A percentile compares a stretch with the other conserved stretches of the same genome.
These are phyloP conservation scores for Drepanosiphum platanoidis DNA, from an alignment of 2,888 invertebrate species.

Conservation along the genomic window DNA sequence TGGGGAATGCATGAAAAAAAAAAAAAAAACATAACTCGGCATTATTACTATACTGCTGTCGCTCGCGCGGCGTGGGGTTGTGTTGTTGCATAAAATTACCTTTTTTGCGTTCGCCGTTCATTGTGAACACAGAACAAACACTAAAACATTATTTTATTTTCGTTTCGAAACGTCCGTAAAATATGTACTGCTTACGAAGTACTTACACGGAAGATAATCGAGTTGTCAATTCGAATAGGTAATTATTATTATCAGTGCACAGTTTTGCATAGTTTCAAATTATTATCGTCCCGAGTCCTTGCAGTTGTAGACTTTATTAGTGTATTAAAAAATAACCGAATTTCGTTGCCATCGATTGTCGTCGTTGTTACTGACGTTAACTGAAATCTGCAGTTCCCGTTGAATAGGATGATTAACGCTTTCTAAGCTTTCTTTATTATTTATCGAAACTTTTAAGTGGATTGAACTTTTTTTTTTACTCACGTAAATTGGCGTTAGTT, in stretches of 20 bases:
- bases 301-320: not conserved
- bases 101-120: conserved; percentile 2
- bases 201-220: not conserved
- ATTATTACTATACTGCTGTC: conserved; percentile 25
- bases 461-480: not conserved
- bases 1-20: not conserved
- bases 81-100: conserved; percentile 46
- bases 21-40: conserved; percentile 14
- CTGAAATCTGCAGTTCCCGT: not conserved
- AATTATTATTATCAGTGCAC: not conserved
- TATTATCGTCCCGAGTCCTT: not conserved
- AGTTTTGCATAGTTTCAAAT: not conserved
- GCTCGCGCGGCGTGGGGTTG: conserved; percentile 12
- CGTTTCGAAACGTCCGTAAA: not conserved
- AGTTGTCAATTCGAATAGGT: not conserved
- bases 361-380: not conserved
- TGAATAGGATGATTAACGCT: not conserved
- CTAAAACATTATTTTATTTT: conserved; percentile 8
- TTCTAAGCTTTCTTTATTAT: conserved; percentile 2
- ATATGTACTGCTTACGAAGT: not conserved
- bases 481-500: conserved; percentile 17
- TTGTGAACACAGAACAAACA: conserved; percentile 28
- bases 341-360: not conserved
- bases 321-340: not conserved
- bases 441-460: conserved; percentile 1